Conservation (phyloP, 2,797 vertebrate species). For the Cercopithecus hamlyni region DNA sequence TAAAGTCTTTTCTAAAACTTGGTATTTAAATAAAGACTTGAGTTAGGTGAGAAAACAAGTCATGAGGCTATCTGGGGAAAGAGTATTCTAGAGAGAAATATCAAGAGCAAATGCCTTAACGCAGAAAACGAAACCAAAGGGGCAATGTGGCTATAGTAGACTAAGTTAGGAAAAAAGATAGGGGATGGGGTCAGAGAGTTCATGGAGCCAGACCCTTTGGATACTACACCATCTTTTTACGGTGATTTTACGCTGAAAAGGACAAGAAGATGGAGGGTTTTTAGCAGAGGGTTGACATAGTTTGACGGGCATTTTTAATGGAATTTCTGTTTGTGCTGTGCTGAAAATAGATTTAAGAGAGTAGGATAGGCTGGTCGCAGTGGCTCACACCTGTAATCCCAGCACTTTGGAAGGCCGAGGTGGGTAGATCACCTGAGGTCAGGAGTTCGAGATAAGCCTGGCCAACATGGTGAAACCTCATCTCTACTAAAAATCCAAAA, state of each 20-base stretch:
- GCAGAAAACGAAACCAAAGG: not conserved
- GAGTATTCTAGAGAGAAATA: not conserved
- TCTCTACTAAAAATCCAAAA: no score
- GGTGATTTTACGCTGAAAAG: not conserved
- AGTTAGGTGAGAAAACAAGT: not conserved
- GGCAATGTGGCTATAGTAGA: not conserved
- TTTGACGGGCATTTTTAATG: not conserved
- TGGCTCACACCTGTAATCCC: no score
- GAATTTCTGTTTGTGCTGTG: not conserved
- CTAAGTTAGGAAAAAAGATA: not conserved
- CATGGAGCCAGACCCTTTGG: not conserved
- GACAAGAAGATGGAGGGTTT: not conserved
- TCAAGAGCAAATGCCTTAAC: not conserved
- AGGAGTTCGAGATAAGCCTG: no score
- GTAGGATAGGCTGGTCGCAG: not conserved
- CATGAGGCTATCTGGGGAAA: not conserved
- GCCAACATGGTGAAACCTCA: no score
- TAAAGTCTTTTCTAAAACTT: not conserved
- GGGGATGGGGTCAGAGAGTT: not conserved
- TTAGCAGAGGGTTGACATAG: not conserved
- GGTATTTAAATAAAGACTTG: not conserved
- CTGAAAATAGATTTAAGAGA: not conserved
- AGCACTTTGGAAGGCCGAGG: no score
- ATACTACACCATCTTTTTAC: not conserved
- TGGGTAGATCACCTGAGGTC: no score